Conservation (phyloP, 2,888 invertebrate genomes). For the Sinotaia quadrata region DNA sequence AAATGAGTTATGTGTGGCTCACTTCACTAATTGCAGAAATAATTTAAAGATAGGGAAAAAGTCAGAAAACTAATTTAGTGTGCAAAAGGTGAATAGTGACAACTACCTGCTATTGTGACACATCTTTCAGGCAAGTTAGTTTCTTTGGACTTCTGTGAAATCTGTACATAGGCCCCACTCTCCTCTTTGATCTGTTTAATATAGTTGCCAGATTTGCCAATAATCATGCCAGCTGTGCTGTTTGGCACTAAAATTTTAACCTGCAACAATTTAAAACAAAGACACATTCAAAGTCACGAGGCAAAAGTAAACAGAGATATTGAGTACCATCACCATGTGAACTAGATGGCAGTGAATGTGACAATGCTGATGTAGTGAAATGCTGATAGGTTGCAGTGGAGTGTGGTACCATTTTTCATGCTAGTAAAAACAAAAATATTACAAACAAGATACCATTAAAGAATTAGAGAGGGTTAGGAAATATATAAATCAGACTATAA, state of each 20-base stretch:
- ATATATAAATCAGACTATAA: no score
- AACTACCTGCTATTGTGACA: slow-evolving; percentile 71
- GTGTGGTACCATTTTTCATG: no score
- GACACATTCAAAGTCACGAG: background rate
- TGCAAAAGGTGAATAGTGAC: background rate
- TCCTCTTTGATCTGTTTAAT: slow-evolving; percentile 73
- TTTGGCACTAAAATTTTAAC: slow-evolving; percentile 72
- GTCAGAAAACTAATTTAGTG: background rate
- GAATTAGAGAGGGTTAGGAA: no score
- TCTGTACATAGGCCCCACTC: slow-evolving; percentile 72
- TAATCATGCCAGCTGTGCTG: slow-evolving; percentile 73
- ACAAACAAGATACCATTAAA: no score
- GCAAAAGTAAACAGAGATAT: slow-evolving; percentile 18
- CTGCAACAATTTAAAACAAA: slow-evolving; percentile 49
- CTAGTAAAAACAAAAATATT: no score
- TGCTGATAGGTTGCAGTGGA: no score
- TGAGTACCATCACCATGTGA: no score
- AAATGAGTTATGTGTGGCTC: background rate
- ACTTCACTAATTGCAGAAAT: background rate
- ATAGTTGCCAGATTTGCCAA: slow-evolving; percentile 72
- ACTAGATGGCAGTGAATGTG: no score
- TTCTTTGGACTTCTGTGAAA: slow-evolving; percentile 72
- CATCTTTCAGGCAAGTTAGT: slow-evolving; percentile 71
- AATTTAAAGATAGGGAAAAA: no score
- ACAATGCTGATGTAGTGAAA: no score